Evolutionary conservation across 2,888 invertebrate species (phyloP).

Genomic region (Pomacea canaliculata): DNA sequence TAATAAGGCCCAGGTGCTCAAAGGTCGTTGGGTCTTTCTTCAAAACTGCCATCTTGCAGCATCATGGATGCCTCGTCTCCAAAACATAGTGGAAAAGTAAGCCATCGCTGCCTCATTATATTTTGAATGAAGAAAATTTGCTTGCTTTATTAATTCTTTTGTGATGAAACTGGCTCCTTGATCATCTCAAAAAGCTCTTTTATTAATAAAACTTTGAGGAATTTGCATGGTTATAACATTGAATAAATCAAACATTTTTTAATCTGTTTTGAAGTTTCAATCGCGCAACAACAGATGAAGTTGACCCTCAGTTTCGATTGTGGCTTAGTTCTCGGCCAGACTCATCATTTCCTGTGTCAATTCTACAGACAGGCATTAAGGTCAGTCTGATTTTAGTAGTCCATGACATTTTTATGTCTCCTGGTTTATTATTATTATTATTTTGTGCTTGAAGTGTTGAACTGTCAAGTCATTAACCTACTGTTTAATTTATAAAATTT

Average conservation of each 20-base stretch:
- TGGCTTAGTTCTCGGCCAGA: constrained; percentile 70
- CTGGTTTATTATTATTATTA: neutral
- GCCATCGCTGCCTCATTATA: constrained; percentile 13
- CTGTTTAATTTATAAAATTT: neutral
- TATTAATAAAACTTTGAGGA: no score
- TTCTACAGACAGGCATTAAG: constrained; percentile 68
- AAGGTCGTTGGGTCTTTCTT: constrained; percentile 70
- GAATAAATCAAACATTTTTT: no score
- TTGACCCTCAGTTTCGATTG: constrained; percentile 69
- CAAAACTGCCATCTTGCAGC: constrained; percentile 70
- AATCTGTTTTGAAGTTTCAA: constrained; percentile 50
- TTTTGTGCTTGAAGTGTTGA: neutral
- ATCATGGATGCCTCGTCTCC: constrained; percentile 68
- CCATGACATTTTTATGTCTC: neutral
- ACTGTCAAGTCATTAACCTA: neutral
- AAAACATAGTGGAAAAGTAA: constrained; percentile 66
- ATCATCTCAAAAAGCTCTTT: no score
- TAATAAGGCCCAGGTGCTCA: constrained; percentile 68
- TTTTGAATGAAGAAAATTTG: no score
- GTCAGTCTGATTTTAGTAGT: constrained; percentile 38
- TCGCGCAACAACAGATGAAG: constrained; percentile 55
- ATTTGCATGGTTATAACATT: no score
- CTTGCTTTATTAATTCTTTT: no score
- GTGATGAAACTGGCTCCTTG: no score
- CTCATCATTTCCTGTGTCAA: constrained; percentile 67